These are phyloP conservation scores for Alcedo atthis DNA, from an alignment of 2,797 vertebrate species.

Conservation along the genomic window DNA sequence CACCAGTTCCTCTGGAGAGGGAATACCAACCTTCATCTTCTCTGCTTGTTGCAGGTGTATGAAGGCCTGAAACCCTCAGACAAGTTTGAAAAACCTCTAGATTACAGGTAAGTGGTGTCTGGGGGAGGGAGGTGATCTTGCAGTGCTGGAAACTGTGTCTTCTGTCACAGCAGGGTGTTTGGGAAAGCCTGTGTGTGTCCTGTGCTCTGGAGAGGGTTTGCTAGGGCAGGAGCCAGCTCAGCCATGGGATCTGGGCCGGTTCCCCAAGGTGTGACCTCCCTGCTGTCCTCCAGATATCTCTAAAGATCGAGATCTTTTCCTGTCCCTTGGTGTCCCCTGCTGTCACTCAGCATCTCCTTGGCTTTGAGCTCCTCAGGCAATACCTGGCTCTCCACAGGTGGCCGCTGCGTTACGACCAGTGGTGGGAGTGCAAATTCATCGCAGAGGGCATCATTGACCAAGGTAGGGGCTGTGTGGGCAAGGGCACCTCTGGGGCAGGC, in stretches of 20 bases:
- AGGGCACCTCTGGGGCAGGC: neutral
- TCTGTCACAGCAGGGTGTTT: neutral
- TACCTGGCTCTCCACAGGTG: slow-evolving; percentile 80
- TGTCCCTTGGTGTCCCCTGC: neutral
- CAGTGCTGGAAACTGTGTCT: neutral
- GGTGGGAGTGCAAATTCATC: slow-evolving; percentile 99
- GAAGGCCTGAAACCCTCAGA: slow-evolving; percentile 96
- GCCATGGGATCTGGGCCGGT: neutral
- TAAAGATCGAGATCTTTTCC: neutral
- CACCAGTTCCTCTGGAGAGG: neutral
- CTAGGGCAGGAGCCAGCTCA: neutral
- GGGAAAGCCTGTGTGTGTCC: neutral
- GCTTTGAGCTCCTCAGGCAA: neutral
- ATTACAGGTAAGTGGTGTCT: slow-evolving; percentile 87
- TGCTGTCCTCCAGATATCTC: neutral
- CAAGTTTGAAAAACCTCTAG: slow-evolving; percentile 95
- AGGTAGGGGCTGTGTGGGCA: slow-evolving; percentile 75
- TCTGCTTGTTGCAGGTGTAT: slow-evolving; percentile 85
- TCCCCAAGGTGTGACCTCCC: neutral
- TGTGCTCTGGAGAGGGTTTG: neutral
- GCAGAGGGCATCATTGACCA: slow-evolving; percentile 98
- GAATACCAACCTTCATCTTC: neutral
- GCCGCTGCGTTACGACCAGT: slow-evolving; percentile 96
- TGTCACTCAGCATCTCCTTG: neutral
- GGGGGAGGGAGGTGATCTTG: neutral